Base-by-base conservation (phyloP, 2,113 vertebrate species). In the Antigone vipio region DNA sequence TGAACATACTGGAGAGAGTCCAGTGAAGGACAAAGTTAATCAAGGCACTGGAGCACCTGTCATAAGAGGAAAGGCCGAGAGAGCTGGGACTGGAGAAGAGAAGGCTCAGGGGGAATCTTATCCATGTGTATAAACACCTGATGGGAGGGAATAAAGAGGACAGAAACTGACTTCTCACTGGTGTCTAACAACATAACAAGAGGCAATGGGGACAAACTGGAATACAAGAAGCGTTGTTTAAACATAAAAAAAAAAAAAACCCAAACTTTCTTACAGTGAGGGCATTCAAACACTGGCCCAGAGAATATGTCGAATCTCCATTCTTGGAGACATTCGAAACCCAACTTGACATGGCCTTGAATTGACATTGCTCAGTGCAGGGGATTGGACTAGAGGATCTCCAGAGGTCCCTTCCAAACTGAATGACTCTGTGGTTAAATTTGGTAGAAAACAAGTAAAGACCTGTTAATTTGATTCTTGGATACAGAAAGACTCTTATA, bases 71-170 rank as follows among this genome's bases (percentile, higher is more conserved):
- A 16, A 50, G 49, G 34, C 27, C 8, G 9, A 71, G 18, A 90
- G 52, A 66, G 35, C 49, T 44, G 30, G 9, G 45, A 76, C 30
- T 45, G 49, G 16, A 76, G n/a, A 87, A 83, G 4, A 49, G 15
- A 73, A 34, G 14, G 27, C 45, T 77, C 34, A 34, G 11, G 13
- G 24, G 60, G 50, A 62, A 62, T 62, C 19, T 84, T 58, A 89
- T 9, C 27, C 30, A 49, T 47, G 14, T 29, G 18, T 80, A 62
- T 69, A 64, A 79, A 69, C 12, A 86, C 2, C 12, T 0, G 0
- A 38, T 7, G 20, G 21, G 9, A 87, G 32, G 20, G 38, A 74
- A 73, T 30, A 85, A 76, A 77, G 40, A 30, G 11, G 38, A 69
- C 4, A 89, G 59, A 77, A 92, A 49, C 19, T 15, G 35, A 60